These are phyloP conservation scores for Callaeas wilsoni DNA, from an alignment of 2,113 vertebrate genomes.

Conservation along the genomic window DNA sequence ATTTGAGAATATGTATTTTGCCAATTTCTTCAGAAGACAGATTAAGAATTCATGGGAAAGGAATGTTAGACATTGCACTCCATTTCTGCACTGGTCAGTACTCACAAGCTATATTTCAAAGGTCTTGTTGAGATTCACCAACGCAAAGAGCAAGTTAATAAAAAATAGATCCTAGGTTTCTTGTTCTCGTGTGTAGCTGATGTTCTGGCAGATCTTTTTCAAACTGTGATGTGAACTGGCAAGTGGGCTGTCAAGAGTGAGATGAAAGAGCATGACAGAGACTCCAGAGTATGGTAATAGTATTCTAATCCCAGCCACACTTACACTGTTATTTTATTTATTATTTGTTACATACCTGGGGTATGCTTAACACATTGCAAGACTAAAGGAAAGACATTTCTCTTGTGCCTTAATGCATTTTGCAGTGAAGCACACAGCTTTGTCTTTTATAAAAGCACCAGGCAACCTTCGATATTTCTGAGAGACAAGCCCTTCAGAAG, in stretches of 20 bases:
- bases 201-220: background rate
- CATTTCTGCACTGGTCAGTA: background rate
- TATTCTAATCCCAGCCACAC: background rate
- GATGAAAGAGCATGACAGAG: slow-evolving; percentile 2
- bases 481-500: background rate
- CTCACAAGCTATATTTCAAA: background rate
- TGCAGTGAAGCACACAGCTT: background rate
- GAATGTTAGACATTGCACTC: background rate
- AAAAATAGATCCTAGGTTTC: background rate
- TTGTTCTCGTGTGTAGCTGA: background rate
- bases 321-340: slow-evolving; percentile 31
- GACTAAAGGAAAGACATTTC: background rate
- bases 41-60: slow-evolving; percentile 6
- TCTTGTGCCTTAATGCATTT: background rate
- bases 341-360: background rate
- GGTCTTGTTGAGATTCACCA: background rate
- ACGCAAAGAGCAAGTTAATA: background rate
- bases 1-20: background rate
- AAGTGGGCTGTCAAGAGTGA: background rate
- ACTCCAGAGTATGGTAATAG: background rate
- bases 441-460: background rate
- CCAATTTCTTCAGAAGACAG: background rate
- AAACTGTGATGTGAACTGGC: background rate
- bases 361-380: background rate
- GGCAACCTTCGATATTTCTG: background rate